Base-by-base conservation (phyloP, 1,140 invertebrate genomes). In the Heliconius himera region DNA sequence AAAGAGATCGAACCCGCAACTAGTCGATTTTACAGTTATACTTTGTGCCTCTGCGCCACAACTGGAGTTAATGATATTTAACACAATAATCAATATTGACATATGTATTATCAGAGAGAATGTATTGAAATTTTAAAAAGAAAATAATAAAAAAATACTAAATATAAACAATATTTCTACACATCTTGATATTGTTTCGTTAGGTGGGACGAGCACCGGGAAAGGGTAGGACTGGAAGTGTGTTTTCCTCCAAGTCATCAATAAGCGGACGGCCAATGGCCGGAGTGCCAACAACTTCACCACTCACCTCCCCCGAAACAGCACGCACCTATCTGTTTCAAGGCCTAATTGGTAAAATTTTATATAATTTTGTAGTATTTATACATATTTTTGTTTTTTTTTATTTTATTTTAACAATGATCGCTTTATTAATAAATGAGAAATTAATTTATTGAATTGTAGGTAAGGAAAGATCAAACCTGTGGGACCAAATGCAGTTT, bases 401-500 rank as follows among this genome's bases (percentile, higher is more conserved):
- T 3, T 9, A 8, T 51, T 75, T 56, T 4, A 20, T 36, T 73
- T 18, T 20, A 8, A 46, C 41, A 46, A 73, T 73, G 3, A n/a
- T 56, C 20, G 26, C 8, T 8, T 22, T 38, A 6, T 22, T 66
- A 66, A 38, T 5, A 66, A 76, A 26, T 29, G 13, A 71, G 3
- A 29, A 29, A 77, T 51, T 51, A 46, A 33, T 36, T 70, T 20
- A 71, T 8, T 18, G 9, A 29, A 29, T 78, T 80, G 29, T 73
- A 95, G 94, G 94, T 41, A 95, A 95, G 87, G 94, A 95, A 78
- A 95, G 98, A 82, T 97, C 97, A 5, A 96, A 96, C 51, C 92
- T 99, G n/a, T 99, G 99, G 99, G 99, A 99, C 93, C 98, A 99
- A 95, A 99, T 99, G 98, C 98, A 99, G 89, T 99, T 99, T 94